These are phyloP conservation scores for Aptenodytes patagonicus DNA, from an alignment of 2,113 vertebrate genomes.

Conservation along the genomic window DNA sequence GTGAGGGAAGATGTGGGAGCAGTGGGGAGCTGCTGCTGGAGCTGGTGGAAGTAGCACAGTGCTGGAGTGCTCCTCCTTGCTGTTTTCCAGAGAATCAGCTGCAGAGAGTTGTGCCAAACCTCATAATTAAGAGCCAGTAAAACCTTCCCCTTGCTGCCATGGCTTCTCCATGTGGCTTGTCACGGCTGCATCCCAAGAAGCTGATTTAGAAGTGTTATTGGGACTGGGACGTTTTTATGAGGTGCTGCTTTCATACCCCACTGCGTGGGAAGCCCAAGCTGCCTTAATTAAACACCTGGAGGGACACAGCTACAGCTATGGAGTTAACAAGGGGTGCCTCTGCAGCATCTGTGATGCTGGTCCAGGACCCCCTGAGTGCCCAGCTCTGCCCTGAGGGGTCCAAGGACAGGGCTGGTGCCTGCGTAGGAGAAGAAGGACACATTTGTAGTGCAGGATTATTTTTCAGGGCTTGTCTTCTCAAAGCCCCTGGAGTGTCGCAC, in stretches of 20 bases:
- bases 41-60: not conserved
- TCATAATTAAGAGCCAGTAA: not conserved
- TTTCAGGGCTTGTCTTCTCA: not conserved
- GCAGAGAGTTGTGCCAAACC: not conserved
- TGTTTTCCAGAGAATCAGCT: not conserved
- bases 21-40: not conserved
- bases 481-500: fast-evolving
- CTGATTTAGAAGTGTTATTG: conserved; percentile 11
- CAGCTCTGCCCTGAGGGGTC: not conserved
- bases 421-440: not conserved
- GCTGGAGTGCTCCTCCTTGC: not conserved
- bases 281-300: not conserved
- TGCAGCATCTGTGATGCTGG: not conserved
- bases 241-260: not conserved
- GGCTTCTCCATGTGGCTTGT: not conserved
- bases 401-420: not conserved
- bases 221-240: not conserved
- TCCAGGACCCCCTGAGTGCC: not conserved
- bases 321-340: not conserved
- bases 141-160: not conserved
- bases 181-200: not conserved
- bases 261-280: not conserved
- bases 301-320: not conserved
- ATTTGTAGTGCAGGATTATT: not conserved
- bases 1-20: not conserved